Base-by-base conservation (phyloP, 2,888 invertebrate species). In the Blera fallax region DNA sequence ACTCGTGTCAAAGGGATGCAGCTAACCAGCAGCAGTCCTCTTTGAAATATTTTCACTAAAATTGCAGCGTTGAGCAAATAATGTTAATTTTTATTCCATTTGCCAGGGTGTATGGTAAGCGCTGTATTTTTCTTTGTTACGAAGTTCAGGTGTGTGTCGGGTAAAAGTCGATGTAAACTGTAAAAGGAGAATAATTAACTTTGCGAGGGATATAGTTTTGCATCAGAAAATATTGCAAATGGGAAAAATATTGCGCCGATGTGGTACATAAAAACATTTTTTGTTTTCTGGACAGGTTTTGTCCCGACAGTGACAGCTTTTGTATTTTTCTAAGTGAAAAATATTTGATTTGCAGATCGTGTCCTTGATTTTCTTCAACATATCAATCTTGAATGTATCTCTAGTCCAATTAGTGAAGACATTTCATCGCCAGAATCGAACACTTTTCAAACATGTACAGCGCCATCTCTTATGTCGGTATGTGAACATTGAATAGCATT, bases 1-100 rank as follows among this genome's bases (percentile, higher is more conserved):
- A 48, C 37, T 76, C 16, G 2, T 76, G 65, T 76, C 65, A 76
- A 76, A 76, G 65, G 48, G 37, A 48, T 76, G 56, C 18, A 48
- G 27, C 56, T 27, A 40, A 65, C 48, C 56, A 58, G 37, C 48
- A 67, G 48, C 34, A 24, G 27, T 48, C 37, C 21, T 14, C 40
- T 24, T 14, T 45, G 27, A 58, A 76, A 54, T 50, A 40, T 48
- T 76, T 67, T 40, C 18, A 40, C 29, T 29, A 62, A 40, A 73
- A 40, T 40, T 64, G 14, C 43, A 48, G 48, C 11, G 72, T 40
- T 18, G 50, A 50, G 37, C 32, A 37, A 60, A 60, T 60, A 60
- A 24, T 34, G 27, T 52, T 73, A 27, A 43, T 50, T 52, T 43
- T 62, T 40, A 40, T 65, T 29, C 11, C 50, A n/a, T n/a, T 34